Conservation (phyloP, 2,113 vertebrate genomes). For the Electrona antarctica region DNA sequence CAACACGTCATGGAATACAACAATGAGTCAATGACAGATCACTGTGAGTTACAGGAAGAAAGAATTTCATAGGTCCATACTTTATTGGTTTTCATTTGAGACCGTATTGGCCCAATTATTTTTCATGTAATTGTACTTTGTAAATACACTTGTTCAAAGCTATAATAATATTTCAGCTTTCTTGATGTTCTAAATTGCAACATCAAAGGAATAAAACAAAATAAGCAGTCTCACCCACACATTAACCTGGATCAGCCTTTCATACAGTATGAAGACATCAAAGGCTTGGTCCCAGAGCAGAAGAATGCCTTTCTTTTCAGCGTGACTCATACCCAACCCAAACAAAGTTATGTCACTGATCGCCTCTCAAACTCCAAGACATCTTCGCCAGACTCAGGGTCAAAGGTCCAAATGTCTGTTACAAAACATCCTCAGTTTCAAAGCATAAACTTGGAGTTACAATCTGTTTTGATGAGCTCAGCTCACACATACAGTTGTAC, state of each 20-base stretch:
- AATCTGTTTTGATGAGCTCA: slow-evolving; percentile 2
- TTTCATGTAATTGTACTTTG: too few species aligned
- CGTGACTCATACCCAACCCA: slow-evolving; percentile 4
- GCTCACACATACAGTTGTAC: background rate
- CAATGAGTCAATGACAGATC: too few species aligned
- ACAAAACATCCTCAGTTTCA: slow-evolving; percentile 7
- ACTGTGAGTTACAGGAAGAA: too few species aligned
- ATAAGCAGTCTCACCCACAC: background rate
- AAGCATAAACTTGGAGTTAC: background rate
- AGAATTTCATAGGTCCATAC: too few species aligned
- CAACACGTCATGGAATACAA: too few species aligned
- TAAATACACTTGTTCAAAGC: too few species aligned
- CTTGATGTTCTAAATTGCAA: background rate
- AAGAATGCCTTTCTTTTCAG: background rate
- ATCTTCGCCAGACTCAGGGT: slow-evolving; percentile 14
- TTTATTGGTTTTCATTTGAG: too few species aligned
- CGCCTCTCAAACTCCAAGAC: background rate
- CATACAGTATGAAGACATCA: slow-evolving; percentile 5
- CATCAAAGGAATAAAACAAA: background rate
- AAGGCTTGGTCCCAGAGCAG: background rate
- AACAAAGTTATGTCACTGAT: slow-evolving; percentile 35
- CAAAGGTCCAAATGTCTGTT: slow-evolving; percentile 1
- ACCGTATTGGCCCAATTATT: too few species aligned
- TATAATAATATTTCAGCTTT: background rate
- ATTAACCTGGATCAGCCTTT: background rate